Conservation (phyloP, 2,888 invertebrate genomes). For the Leptinotarsa rubiginosa region DNA sequence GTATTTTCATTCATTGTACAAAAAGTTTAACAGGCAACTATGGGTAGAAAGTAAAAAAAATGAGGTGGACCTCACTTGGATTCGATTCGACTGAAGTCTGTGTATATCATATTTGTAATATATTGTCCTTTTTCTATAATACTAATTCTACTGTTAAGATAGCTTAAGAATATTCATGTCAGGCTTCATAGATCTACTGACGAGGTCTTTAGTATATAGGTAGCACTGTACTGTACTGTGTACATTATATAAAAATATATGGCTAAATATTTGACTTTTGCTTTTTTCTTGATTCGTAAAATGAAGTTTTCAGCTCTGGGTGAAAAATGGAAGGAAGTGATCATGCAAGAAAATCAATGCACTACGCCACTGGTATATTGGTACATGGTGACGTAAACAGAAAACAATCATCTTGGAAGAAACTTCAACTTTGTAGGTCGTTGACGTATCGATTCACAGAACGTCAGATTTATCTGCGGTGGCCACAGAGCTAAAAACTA, state of each 20-base stretch:
- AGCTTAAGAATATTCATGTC: constrained; percentile 59
- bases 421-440: no score
- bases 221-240: constrained; percentile 66
- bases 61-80: constrained; percentile 23
- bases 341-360: no score
- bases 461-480: no score
- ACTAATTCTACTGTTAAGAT: constrained; percentile 58
- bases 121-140: constrained; percentile 59
- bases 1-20: constrained; percentile 34
- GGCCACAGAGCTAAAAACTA: no score
- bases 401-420: no score
- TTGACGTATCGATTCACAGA: no score
- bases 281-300: neutral
- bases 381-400: no score
- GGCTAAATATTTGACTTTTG: constrained; percentile 54
- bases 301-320: no score
- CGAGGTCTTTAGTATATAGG: constrained; percentile 61
- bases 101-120: constrained; percentile 59
- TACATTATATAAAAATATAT: constrained; percentile 65
- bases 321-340: no score
- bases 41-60: constrained; percentile 25
- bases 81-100: constrained; percentile 57
- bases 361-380: no score
- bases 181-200: constrained; percentile 64
- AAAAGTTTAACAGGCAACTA: constrained; percentile 34